phyloP scores from a whole-genome alignment of 1,140 invertebrate genomes.

The Ditylenchus dipsaci region DNA sequence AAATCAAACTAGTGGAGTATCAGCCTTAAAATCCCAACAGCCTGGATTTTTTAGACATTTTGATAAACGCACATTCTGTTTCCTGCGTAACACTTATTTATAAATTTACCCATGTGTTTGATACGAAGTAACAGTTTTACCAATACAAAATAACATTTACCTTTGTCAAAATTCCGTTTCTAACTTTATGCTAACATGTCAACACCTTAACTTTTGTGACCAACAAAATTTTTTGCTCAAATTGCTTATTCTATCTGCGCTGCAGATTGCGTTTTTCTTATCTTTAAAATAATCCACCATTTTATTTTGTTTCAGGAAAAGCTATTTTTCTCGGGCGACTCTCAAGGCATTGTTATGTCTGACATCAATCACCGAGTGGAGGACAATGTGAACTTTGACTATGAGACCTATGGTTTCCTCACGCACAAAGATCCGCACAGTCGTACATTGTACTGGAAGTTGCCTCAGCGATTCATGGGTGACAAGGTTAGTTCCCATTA shows the following conservation, averaged over 20 bases:
- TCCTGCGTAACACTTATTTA: too few species aligned
- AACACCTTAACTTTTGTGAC: neutral
- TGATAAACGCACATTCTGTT: too few species aligned
- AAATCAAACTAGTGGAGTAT: too few species aligned
- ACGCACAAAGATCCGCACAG: constrained; percentile 40
- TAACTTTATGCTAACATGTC: too few species aligned
- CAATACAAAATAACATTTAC: too few species aligned
- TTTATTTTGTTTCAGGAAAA: constrained; percentile 49
- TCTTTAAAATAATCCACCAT: neutral
- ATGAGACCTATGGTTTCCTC: constrained; percentile 41
- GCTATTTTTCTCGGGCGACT: constrained; percentile 49
- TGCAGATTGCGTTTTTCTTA: neutral
- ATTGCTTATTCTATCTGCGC: neutral
- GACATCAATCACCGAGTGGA: constrained; percentile 40
- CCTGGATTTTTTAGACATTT: too few species aligned
- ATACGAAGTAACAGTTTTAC: too few species aligned
- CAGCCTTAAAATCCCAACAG: too few species aligned
- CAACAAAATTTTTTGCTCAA: neutral
- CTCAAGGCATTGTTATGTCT: constrained; percentile 52
- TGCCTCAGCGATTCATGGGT: constrained; percentile 77
- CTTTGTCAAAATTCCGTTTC: too few species aligned
- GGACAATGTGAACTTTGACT: constrained; percentile 39
- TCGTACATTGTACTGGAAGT: constrained; percentile 70
- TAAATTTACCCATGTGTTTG: too few species aligned
- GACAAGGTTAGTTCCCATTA: constrained; percentile 73